Conservation (phyloP, 53 echinoderm and acorn worm species). For the Paelopatides confundens region DNA sequence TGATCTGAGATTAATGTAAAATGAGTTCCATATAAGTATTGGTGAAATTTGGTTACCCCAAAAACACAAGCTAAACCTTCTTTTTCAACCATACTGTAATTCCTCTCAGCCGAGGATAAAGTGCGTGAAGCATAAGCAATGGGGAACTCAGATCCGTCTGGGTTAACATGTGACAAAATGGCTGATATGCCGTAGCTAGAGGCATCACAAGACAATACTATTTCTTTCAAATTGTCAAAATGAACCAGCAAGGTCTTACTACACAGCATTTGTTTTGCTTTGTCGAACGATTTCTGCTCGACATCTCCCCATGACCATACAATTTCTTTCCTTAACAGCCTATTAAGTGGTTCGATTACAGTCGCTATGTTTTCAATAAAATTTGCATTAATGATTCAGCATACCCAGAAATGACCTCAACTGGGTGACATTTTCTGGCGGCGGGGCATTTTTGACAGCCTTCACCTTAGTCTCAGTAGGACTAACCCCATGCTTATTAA, state of each 20-base stretch:
- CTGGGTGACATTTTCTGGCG: slow-evolving; percentile 4
- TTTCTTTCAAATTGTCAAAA: slow-evolving; percentile 50
- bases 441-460: slow-evolving; percentile 27
- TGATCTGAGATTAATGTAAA: slow-evolving; percentile 62
- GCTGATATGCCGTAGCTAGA: slow-evolving; percentile 61
- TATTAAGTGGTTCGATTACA: slow-evolving; percentile 28
- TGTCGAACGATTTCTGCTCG: slow-evolving; percentile 32
- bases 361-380: slow-evolving; percentile 42
- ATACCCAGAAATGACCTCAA: slow-evolving; percentile 28
- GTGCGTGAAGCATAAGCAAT: background rate
- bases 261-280: slow-evolving; percentile 35
- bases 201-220: slow-evolving; percentile 61
- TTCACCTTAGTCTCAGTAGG: slow-evolving; percentile 31
- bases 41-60: slow-evolving; percentile 64
- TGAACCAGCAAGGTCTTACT: slow-evolving; percentile 44
- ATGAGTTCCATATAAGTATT: slow-evolving; percentile 36
- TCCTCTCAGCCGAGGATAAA: slow-evolving; percentile 28
- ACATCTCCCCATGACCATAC: slow-evolving; percentile 21
- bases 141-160: background rate
- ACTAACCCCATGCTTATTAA: slow-evolving; percentile 21
- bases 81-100: slow-evolving; percentile 56
- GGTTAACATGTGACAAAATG: slow-evolving; percentile 44
- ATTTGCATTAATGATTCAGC: slow-evolving; percentile 41
- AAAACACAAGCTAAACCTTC: slow-evolving; percentile 63
- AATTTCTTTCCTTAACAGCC: slow-evolving; percentile 17